Percentiles rank a stretch among this genome's conserved stretches.
Conservation (phyloP, 2,797 vertebrate genomes). For the Sandelia bainsii region DNA sequence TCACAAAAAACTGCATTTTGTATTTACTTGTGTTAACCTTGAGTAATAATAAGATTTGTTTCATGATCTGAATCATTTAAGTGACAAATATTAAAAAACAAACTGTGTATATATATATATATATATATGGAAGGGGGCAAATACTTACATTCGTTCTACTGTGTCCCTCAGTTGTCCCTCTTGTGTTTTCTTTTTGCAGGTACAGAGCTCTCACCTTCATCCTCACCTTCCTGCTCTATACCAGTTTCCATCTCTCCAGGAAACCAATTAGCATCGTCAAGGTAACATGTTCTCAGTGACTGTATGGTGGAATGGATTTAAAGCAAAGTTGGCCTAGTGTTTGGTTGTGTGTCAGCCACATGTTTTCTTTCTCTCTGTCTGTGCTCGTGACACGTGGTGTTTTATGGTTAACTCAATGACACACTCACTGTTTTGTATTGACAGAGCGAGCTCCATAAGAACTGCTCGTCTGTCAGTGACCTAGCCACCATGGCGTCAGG, state of each 20-base stretch:
- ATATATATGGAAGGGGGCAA: too few species aligned
- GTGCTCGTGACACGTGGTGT: background rate
- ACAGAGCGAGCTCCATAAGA: conserved; percentile 94
- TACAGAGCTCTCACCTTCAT: conserved; percentile 90
- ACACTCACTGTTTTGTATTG: conserved; percentile 12
- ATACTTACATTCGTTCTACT: too few species aligned
- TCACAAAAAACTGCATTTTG: too few species aligned
- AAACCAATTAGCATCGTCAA: conserved; percentile 97
- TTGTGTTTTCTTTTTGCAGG: conserved; percentile 76
- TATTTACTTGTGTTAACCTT: too few species aligned
- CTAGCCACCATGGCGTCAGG: conserved; percentile 23
- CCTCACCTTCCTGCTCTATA: conserved; percentile 93
- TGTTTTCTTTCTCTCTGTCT: background rate
- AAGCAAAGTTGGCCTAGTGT: too few species aligned
- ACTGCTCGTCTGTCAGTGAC: conserved; percentile 85
- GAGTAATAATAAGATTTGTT: too few species aligned
- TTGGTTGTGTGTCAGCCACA: background rate
- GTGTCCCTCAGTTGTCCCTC: conserved; percentile 10
- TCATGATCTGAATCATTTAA: too few species aligned
- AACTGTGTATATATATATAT: too few species aligned
- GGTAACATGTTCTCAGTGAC: conserved; percentile 76
- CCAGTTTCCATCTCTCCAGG: conserved; percentile 94
- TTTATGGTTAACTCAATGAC: conserved; percentile 1
- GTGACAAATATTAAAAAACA: too few species aligned
- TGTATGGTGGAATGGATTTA: too few species aligned